Percentiles rank a stretch among this genome's conserved stretches.
phyloP scores from a whole-genome alignment of 2,797 vertebrate species.

The Macropus fuliginosus region DNA sequence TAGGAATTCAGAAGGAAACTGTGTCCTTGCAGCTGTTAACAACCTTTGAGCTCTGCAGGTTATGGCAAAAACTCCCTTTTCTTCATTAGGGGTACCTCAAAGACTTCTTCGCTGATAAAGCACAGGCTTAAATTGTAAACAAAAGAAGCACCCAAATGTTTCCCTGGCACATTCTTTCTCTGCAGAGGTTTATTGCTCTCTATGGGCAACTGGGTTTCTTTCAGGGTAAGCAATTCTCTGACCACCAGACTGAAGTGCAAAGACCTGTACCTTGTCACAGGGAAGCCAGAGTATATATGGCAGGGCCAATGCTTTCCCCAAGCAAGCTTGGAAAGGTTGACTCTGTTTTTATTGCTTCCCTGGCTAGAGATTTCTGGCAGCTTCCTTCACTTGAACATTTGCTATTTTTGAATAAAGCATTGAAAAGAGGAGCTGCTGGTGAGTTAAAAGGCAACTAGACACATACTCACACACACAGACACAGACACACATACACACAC shows the following conservation, averaged over 20 bases:
- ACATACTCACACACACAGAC: background rate
- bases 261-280: conserved; percentile 49
- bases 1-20: conserved; percentile 31
- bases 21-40: conserved; percentile 4
- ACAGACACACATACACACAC: background rate
- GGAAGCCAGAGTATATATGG: conserved; percentile 56
- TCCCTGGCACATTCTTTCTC: conserved; percentile 50
- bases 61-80: background rate
- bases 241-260: conserved; percentile 16
- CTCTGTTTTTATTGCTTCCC: conserved; percentile 67
- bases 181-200: conserved; percentile 58
- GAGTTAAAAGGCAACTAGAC: background rate
- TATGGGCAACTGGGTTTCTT: conserved; percentile 56
- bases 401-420: conserved; percentile 16
- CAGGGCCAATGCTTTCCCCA: conserved; percentile 65
- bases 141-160: conserved; percentile 62
- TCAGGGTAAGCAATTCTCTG: conserved; percentile 61
- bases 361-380: conserved; percentile 44
- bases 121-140: conserved; percentile 58
- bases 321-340: conserved; percentile 68
- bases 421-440: conserved; percentile 49
- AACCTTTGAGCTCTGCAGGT: conserved; percentile 34
- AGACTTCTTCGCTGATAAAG: conserved; percentile 59
- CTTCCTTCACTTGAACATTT: conserved; percentile 55
- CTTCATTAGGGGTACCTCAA: conserved; percentile 32